Evolutionary conservation across 2,113 vertebrate species (phyloP).

Genomic region (Ancistrus triradiatus): DNA sequence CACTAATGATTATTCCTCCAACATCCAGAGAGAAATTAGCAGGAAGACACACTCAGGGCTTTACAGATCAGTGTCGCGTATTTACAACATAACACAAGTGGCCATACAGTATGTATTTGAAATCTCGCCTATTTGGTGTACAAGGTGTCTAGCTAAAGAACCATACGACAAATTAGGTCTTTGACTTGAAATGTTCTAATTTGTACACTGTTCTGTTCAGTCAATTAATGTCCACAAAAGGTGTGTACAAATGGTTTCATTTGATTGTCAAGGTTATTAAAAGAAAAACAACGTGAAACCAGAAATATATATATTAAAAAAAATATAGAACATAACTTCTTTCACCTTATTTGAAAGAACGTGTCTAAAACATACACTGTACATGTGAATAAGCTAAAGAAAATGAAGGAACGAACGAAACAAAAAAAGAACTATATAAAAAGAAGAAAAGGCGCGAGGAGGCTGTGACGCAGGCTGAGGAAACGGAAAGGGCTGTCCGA

Average conservation of each 20-base stretch:
- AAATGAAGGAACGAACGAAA: neutral
- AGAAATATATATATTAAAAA: conserved; percentile 54
- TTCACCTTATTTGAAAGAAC: conserved; percentile 19
- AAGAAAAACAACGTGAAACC: conserved; percentile 31
- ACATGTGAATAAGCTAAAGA: conserved; percentile 25
- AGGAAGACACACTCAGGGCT: conserved; percentile 45
- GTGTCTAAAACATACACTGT: conserved; percentile 31
- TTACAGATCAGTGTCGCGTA: conserved; percentile 42
- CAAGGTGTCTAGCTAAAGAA: conserved; percentile 23
- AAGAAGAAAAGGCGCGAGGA: conserved; percentile 1
- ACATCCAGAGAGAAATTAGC: conserved; percentile 22
- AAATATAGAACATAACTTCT: conserved; percentile 36
- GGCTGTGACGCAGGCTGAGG: conserved; percentile 19
- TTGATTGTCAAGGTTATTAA: conserved; percentile 49
- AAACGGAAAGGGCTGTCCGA: conserved; percentile 18
- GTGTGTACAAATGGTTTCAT: conserved; percentile 42
- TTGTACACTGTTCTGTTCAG: neutral
- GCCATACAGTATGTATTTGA: conserved; percentile 1
- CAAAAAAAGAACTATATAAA: neutral
- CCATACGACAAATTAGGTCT: conserved; percentile 13
- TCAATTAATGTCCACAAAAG: conserved; percentile 8
- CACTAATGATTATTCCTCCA: conserved; percentile 23
- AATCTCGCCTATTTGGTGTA: conserved; percentile 23
- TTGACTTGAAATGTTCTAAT: neutral
- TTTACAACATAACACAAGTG: conserved; percentile 29